Base-by-base conservation (phyloP, 2,113 vertebrate species). In the Bostrychus sinensis region DNA sequence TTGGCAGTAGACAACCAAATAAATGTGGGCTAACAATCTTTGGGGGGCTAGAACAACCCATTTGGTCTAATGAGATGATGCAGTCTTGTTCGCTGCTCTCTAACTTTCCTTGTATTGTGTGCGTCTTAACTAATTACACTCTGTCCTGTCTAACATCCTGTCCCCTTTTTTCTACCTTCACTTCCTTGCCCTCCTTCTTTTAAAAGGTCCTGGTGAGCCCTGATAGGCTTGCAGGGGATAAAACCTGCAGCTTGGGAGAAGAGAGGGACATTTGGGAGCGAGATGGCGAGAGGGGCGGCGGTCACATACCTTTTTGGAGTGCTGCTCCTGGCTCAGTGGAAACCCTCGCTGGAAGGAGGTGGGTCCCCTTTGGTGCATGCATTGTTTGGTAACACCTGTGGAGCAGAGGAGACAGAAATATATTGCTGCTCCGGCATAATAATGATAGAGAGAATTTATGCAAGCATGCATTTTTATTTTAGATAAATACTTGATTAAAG, bases 331-430 rank as follows among this genome's bases (percentile, higher is more conserved):
- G 84, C 89, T 81, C 68, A 94, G 88, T 92, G 93, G 88, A 92
- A 86, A 73, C 92, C 93, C 45, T 92, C 94, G 41, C 89, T 93
- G 89, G 94, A 95, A 86, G 95, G 96, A 96, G 96, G 95, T 97
- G 94, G 93, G 96, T 75, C 38, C 36, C 25, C 19, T 69, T 75
- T 16, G 23, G n/a, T 69, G 62, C 51, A 45, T 75, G 53, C 12
- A 39, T 65, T 2, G 28, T 42, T 57, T 50, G 28, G 64, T 54
- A 62, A 56, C 60, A 83, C 66, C 83, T 87, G 76, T 69, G 48
- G 50, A 66, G 73, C 74, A 82, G n/a, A n/a, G 70, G 64, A 68
- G 75, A 43, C 45, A 22, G 23, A 37, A 28, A 1, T 41, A n/a
- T 39, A n/a, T 38, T 50, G 58, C 7, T n/a, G 36, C 10, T n/a